Evolutionary conservation across 2,113 vertebrate species (phyloP).

Genomic region (Phrynocephalus versicolor): DNA sequence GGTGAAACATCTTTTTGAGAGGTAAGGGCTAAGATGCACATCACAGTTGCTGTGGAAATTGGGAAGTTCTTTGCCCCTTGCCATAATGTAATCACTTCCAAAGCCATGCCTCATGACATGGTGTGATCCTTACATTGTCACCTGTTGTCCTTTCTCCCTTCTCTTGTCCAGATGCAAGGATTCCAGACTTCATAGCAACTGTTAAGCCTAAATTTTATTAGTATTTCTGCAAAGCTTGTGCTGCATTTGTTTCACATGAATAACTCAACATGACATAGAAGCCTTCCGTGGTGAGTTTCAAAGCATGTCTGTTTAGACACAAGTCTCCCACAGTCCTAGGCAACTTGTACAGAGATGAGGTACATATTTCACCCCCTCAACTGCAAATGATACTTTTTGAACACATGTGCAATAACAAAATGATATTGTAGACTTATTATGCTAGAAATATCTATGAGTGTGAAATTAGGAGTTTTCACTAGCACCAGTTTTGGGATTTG

Average conservation of each 20-base stretch:
- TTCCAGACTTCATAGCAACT: not conserved
- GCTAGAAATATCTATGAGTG: not conserved
- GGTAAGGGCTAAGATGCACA: not conserved
- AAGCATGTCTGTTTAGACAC: not conserved
- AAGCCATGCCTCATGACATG: not conserved
- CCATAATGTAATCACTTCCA: not conserved
- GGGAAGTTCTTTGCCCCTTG: not conserved
- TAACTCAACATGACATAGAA: not conserved
- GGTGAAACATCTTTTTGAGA: not conserved
- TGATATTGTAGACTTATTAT: not conserved
- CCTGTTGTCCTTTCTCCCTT: not conserved
- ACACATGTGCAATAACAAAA: not conserved
- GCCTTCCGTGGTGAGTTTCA: not conserved
- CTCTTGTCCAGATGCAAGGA: not conserved
- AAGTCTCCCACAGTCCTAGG: not conserved
- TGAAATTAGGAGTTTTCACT: too few relatives aligned
- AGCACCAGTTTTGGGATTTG: too few relatives aligned
- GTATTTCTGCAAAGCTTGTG: not conserved
- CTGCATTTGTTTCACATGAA: not conserved
- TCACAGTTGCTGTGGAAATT: not conserved
- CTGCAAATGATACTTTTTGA: not conserved
- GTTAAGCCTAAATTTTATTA: not conserved
- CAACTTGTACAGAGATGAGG: not conserved
- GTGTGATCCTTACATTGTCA: constrained; percentile 1
- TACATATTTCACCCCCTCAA: too few relatives aligned